phyloP scores from a whole-genome alignment of 2,888 invertebrate species.

The Nymphalis c-album region DNA sequence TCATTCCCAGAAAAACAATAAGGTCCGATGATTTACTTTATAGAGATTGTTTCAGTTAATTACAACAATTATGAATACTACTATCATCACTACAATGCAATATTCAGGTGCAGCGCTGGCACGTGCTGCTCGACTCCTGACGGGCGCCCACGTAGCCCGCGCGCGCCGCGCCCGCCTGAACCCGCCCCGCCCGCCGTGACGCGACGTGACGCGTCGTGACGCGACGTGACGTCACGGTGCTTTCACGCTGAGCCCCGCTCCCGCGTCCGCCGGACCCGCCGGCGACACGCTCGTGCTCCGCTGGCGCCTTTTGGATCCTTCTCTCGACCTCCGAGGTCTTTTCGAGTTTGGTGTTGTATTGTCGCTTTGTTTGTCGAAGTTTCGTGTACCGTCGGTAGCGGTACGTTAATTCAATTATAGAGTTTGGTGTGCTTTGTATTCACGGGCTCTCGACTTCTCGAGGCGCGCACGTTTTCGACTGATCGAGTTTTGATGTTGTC shows the following conservation, averaged over 20 bases:
- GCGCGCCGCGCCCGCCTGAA: conserved; percentile 54
- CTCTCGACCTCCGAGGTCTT: conserved; percentile 38
- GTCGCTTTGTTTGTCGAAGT: conserved; percentile 21
- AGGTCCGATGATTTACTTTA: no score
- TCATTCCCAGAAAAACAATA: no score
- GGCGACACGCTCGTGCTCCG: neutral
- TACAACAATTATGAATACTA: no score
- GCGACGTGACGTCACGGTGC: conserved; percentile 31
- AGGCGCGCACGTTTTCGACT: conserved; percentile 50
- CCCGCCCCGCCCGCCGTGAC: conserved; percentile 39
- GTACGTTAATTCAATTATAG: conserved; percentile 32
- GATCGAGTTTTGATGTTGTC: conserved; percentile 50
- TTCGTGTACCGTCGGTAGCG: conserved; percentile 7
- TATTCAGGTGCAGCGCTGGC: conserved; percentile 93
- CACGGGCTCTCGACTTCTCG: conserved; percentile 29
- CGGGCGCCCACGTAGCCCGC: conserved; percentile 69
- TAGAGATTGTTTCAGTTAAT: no score
- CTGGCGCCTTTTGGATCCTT: neutral
- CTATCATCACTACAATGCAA: neutral
- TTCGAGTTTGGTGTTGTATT: conserved; percentile 31
- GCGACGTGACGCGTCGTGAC: no score
- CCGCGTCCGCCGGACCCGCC: conserved; percentile 39
- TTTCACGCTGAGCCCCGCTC: conserved; percentile 40
- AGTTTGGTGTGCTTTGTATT: conserved; percentile 36
- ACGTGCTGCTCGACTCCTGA: conserved; percentile 91